These are phyloP conservation scores for Boulengeromyrus knoepffleri DNA, from an alignment of 2,113 vertebrate genomes.

Conservation along the genomic window DNA sequence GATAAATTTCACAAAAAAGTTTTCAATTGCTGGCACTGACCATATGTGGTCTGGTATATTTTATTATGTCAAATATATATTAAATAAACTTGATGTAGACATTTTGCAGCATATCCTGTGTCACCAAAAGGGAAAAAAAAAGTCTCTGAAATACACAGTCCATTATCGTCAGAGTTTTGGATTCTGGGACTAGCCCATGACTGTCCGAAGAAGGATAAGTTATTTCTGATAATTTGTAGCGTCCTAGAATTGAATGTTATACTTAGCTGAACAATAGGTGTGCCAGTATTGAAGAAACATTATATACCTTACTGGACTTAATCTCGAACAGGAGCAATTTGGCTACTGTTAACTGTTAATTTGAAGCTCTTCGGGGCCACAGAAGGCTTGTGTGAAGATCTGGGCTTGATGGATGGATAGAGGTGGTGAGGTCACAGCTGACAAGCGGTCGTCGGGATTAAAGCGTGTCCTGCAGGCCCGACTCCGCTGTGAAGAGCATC, in stretches of 20 bases:
- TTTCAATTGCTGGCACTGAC: background rate
- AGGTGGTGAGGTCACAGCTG: constrained; percentile 5
- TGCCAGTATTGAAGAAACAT: background rate
- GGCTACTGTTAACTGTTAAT: background rate
- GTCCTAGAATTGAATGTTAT: background rate
- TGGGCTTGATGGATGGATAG: background rate
- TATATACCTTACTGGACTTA: background rate
- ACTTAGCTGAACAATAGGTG: background rate
- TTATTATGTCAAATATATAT: background rate
- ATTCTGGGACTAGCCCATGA: background rate
- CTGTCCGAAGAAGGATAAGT: background rate
- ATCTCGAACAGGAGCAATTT: background rate
- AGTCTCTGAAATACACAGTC: background rate
- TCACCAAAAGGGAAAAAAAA: background rate
- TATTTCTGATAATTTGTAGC: background rate
- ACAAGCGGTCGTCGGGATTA: background rate
- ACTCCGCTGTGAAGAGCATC: background rate
- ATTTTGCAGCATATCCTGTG: background rate
- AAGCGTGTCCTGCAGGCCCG: background rate
- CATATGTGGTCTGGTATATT: background rate
- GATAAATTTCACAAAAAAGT: background rate
- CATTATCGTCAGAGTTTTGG: background rate
- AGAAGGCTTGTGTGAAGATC: background rate
- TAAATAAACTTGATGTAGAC: background rate
- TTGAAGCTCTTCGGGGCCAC: background rate